Evolutionary conservation across 2,113 vertebrate species (phyloP), one percentile per base, ranked within the genome.

Genomic region (Dicaeum eximium): DNA sequence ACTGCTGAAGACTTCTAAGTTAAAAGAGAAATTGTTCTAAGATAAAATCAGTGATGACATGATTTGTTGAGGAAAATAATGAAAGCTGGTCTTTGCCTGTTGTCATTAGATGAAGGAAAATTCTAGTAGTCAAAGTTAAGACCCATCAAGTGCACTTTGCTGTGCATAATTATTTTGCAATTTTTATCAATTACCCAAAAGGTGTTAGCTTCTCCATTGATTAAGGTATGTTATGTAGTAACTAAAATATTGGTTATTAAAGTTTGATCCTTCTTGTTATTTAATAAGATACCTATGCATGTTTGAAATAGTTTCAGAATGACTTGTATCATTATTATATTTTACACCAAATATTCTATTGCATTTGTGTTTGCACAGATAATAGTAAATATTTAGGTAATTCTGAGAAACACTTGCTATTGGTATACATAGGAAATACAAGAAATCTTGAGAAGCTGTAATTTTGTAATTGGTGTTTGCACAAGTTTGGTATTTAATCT

Each of bases 21-120:
- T 95, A 81, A 95, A 92, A 80, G 53, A 84, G 70, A 95, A 96
- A 92, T 88, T 77, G 42, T 74, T 75, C 60, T 3, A 53, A 93
- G 82, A 80, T 86, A 86, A 84, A 88, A 70, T 53, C 28, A 45
- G 58, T 37, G 75, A 69, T 80, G 91, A 66, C 30, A n/a, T 80
- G 57, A 24, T 92, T 88, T 93, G 38, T 58, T 81, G 65, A 90
- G 71, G 18, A 86, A 82, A 93, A 56, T 73, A 91, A 91, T 53
- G 85, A 88, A 62, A 58, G 48, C 71, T 83, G 64, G 61, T 88
- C 37, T 85, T 77, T 95, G 48, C 24, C 54, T 88, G 57, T 70
- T 97, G 80, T 74, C 79, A 48, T 89, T 92, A 91, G 75, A 77
- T 38, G 80, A 90, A 73, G 69, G 88, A 87, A 93, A 57, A 85